A percentile compares a stretch with the other conserved stretches of the same genome.
Conservation (phyloP, 2,797 vertebrate species). For the Serranus cabrilla region DNA sequence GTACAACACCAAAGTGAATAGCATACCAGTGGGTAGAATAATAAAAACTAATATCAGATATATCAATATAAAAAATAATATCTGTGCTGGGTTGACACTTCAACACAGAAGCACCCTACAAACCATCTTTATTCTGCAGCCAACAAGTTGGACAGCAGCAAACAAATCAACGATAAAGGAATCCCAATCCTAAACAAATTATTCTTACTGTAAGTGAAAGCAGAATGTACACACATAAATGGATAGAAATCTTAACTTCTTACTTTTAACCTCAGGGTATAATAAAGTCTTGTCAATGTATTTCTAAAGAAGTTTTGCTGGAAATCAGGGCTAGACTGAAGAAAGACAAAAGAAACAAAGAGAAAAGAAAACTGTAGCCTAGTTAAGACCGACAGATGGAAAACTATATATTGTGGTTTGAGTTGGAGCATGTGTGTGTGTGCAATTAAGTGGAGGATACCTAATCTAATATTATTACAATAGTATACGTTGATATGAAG, state of each 20-base stretch:
- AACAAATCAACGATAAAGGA: slow-evolving; percentile 2
- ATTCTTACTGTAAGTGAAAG: neutral
- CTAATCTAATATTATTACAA: no score
- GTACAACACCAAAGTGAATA: neutral
- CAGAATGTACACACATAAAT: neutral
- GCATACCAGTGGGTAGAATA: neutral
- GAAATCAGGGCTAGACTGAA: no score
- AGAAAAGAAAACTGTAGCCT: no score
- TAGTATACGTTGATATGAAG: neutral
- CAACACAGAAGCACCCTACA: no score
- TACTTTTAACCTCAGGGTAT: neutral
- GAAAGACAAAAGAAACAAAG: no score
- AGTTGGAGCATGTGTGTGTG: neutral
- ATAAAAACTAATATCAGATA: no score
- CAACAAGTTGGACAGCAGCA: neutral
- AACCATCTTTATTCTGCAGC: neutral
- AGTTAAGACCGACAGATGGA: neutral
- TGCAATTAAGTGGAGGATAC: neutral
- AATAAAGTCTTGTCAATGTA: neutral
- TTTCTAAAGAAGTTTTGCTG: no score
- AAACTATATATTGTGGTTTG: neutral
- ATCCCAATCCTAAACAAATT: neutral
- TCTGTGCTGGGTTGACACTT: neutral
- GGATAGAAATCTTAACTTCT: neutral
- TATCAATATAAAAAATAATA: no score